Evolutionary conservation across 2,888 invertebrate genomes (phyloP), one percentile per base, ranked within the genome.

Genomic region (Chrysolina oricalcia): DNA sequence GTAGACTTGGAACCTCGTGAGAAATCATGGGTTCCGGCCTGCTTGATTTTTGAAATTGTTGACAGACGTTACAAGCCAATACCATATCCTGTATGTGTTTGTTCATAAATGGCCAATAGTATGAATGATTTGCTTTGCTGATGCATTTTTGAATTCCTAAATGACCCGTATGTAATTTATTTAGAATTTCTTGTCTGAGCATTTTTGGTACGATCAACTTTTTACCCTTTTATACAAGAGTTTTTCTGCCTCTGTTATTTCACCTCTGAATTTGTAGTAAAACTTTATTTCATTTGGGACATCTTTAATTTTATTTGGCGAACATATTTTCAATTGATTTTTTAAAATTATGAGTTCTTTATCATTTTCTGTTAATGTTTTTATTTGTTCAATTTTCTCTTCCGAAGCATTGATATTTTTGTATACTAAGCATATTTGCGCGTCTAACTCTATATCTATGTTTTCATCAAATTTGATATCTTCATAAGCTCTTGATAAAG

Each of bases 401-500:
- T 63, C 46, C 27, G 27, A 27, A 27, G 27, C 70, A 27, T 62
- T 70, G 41, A 65, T n/a, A 27, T 59, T 48, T 27, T 50, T 46
- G 0, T 43, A 53, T 10, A 76, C 68, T 15, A 71, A 41, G 43
- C 74, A 76, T 15, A 76, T 63, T 73, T 76, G 74, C n/a, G 76
- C 67, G 40, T 76, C 74, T n/a, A 70, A 10, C 41, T 76, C 76
- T 19, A 74, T 11, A 66, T 76, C 76, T 64, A 73, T 40, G 21
- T 72, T 64, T 65, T 76, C 74, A 17, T 74, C 68, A 63, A 77
- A 70, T 11, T 8, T n/a, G 48, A 46, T 56, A 35, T 69, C 48
- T 23, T 56, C 27, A 59, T 41, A 71, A 15, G 62, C 63, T 65
- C 74, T 74, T 1, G 70, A 70, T 43, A 70, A 62, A 13, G 70